These are phyloP conservation scores for Tricholauxania praeusta DNA, from an alignment of 2,888 invertebrate genomes.

Conservation along the genomic window DNA sequence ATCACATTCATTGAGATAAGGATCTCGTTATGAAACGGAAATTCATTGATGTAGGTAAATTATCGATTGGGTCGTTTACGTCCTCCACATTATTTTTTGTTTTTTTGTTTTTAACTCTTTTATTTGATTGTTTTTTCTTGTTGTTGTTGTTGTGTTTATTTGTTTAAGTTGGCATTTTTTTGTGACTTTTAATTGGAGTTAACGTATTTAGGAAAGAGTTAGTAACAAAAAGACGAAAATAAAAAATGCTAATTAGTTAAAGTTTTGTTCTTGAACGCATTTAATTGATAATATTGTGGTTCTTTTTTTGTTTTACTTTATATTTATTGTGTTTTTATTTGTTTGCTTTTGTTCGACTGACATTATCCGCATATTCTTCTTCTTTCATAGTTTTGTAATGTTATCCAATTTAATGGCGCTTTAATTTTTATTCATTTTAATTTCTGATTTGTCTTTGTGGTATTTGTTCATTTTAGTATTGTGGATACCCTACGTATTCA, in stretches of 20 bases:
- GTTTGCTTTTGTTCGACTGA: neutral
- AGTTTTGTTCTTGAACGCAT: conserved; percentile 48
- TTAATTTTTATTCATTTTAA: conserved; percentile 20
- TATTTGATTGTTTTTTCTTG: conserved; percentile 12
- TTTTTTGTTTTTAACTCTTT: neutral
- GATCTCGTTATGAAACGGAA: conserved; percentile 50
- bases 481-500: conserved; percentile 35
- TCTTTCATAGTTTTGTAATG: conserved; percentile 31
- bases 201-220: conserved; percentile 57
- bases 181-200: conserved; percentile 60
- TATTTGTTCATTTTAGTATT: neutral
- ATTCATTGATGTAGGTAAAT: conserved; percentile 67
- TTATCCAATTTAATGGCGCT: conserved; percentile 36
- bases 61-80: conserved; percentile 53
- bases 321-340: conserved; percentile 38
- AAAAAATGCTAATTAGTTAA: conserved; percentile 66
- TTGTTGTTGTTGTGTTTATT: conserved; percentile 38
- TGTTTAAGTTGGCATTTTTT: conserved; percentile 52
- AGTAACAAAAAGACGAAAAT: neutral
- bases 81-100: neutral
- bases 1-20: conserved; percentile 4
- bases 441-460: neutral
- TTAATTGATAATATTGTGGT: conserved; percentile 43
- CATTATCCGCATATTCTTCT: neutral
- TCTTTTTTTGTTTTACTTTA: conserved; percentile 27